Evolutionary conservation across 1,140 invertebrate genomes (phyloP).

Genomic region (Drosophila persimilis): DNA sequence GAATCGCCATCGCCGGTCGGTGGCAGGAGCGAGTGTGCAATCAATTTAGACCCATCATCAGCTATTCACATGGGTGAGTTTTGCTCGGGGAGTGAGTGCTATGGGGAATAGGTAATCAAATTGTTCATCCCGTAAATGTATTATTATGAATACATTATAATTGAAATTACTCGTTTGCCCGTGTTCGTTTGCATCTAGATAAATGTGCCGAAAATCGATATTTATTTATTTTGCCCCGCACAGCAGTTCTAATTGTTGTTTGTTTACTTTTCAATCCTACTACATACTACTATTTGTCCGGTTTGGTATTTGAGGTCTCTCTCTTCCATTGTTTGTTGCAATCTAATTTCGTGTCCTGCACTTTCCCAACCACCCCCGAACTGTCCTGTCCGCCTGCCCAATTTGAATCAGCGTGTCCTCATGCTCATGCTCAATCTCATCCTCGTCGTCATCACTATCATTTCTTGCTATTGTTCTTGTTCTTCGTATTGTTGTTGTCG

Average conservation of each 20-base stretch:
- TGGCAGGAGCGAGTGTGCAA: slow-evolving; percentile 10
- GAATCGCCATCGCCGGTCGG: too few relatives aligned
- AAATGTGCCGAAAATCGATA: slow-evolving; percentile 44
- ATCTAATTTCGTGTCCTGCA: slow-evolving; percentile 50
- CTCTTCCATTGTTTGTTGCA: slow-evolving; percentile 16
- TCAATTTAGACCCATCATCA: slow-evolving; percentile 53
- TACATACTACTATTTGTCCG: slow-evolving; percentile 21
- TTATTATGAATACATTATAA: slow-evolving; percentile 35
- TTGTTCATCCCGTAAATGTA: slow-evolving; percentile 35
- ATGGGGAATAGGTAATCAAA: slow-evolving; percentile 35
- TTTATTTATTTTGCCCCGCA: slow-evolving; percentile 34
- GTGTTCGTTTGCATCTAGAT: slow-evolving; percentile 50
- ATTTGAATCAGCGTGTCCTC: slow-evolving; percentile 11
- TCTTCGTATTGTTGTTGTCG: slow-evolving; percentile 46
- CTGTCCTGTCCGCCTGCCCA: not conserved
- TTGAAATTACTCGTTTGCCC: slow-evolving; percentile 30
- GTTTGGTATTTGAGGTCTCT: not conserved
- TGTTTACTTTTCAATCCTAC: slow-evolving; percentile 36
- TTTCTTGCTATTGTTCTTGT: slow-evolving; percentile 52
- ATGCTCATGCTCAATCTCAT: not conserved
- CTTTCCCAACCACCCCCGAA: slow-evolving; percentile 1
- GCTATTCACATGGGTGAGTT: slow-evolving; percentile 46
- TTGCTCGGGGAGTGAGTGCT: slow-evolving; percentile 3
- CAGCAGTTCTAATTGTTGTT: slow-evolving; percentile 48
- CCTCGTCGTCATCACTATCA: slow-evolving; percentile 1